Conservation (phyloP, 2,888 invertebrate species). For the Perdita meconis region DNA sequence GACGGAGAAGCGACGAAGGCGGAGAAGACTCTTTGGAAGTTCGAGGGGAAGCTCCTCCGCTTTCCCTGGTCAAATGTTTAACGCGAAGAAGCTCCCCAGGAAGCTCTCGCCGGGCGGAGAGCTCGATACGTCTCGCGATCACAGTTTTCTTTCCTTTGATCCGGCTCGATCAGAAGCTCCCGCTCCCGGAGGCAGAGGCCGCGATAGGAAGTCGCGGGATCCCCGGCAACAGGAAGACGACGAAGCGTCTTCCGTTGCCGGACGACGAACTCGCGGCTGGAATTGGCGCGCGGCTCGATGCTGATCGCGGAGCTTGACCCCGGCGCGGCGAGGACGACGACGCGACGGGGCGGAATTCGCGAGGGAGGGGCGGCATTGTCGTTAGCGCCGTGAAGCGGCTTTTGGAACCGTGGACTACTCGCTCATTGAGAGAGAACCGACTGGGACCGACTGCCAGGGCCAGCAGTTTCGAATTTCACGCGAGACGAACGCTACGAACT, state of each 20-base stretch:
- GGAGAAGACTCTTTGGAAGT: too few relatives aligned
- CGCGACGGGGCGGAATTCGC: slow-evolving; percentile 35
- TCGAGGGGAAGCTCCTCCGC: too few relatives aligned
- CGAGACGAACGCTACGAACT: neutral
- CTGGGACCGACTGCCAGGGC: slow-evolving; percentile 46
- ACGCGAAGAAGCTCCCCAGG: neutral
- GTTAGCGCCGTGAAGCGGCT: slow-evolving; percentile 70
- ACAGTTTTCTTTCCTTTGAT: neutral
- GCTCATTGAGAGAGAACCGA: too few relatives aligned
- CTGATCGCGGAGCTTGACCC: slow-evolving; percentile 76
- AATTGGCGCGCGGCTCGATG: slow-evolving; percentile 74
- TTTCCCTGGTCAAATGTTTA: neutral
- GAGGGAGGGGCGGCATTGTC: slow-evolving; percentile 50
- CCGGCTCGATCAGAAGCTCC: neutral
- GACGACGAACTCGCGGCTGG: slow-evolving; percentile 59
- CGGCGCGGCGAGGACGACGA: slow-evolving; percentile 46
- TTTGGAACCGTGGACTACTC: slow-evolving; percentile 63
- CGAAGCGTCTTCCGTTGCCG: slow-evolving; percentile 5
- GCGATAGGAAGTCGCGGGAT: neutral
- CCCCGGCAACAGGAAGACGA: neutral
- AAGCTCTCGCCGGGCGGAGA: neutral
- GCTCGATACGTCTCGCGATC: neutral
- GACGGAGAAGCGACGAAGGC: too few relatives aligned
- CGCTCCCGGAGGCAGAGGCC: neutral
- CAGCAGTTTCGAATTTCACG: slow-evolving; percentile 53